Percentiles rank a stretch among this genome's conserved stretches.
Conservation (phyloP, 2,797 vertebrate species). For the Notamacropus eugenii region DNA sequence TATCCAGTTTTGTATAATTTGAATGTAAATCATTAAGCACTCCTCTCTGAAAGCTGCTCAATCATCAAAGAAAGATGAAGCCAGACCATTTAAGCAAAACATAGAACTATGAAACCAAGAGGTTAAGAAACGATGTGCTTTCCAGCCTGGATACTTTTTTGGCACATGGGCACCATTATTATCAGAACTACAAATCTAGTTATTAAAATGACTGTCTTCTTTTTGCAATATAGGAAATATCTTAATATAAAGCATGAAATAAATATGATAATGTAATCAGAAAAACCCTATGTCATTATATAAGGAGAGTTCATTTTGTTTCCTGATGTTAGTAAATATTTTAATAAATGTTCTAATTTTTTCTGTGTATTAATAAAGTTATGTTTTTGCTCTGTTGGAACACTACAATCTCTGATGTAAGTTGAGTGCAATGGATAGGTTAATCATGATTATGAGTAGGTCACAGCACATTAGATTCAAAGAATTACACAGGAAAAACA, state of each 20-base stretch:
- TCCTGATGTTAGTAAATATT: not conserved
- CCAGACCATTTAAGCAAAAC: not conserved
- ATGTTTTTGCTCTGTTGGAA: not conserved
- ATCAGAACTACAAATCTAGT: not conserved
- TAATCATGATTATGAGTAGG: not conserved
- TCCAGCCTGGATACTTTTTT: not conserved
- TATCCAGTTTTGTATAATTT: not conserved
- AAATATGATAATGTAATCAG: not conserved
- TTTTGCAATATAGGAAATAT: not conserved
- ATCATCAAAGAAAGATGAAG: not conserved
- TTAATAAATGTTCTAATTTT: not conserved
- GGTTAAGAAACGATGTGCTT: not conserved
- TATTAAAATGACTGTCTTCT: not conserved
- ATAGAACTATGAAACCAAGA: not conserved
- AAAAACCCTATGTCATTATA: not conserved
- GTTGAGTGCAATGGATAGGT: not conserved
- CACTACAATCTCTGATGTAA: not conserved
- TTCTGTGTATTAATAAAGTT: not conserved
- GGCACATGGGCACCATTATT: not conserved
- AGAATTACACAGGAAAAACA: not conserved
- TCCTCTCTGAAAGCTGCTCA: not conserved
- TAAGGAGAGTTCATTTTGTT: not conserved
- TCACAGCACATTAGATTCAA: not conserved
- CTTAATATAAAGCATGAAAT: not conserved
- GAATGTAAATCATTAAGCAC: not conserved